Evolutionary conservation across 2,113 vertebrate genomes (phyloP).

Genomic region (Stegostoma tigrinum): DNA sequence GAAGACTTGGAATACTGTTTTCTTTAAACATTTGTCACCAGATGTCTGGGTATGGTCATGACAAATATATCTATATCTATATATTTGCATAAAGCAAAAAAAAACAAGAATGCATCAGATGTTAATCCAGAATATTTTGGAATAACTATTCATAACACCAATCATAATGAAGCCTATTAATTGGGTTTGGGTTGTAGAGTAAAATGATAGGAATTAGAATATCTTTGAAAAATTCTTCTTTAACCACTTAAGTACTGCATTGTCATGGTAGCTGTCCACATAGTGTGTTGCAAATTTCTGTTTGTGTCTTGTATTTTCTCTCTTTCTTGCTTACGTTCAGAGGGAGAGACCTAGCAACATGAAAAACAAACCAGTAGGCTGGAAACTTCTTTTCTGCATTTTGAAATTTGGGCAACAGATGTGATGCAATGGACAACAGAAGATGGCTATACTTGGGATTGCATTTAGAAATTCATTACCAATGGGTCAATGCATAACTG

Average conservation of each 20-base stretch:
- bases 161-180: neutral
- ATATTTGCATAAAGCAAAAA: neutral
- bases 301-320: neutral
- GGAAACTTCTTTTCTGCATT: neutral
- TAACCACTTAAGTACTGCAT: neutral
- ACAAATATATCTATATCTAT: neutral
- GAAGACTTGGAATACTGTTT: neutral
- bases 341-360: neutral
- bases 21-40: neutral
- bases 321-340: neutral
- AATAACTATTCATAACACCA: neutral
- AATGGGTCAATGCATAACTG: neutral
- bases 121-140: slow-evolving; percentile 15
- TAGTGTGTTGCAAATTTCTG: neutral
- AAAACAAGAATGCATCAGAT: neutral
- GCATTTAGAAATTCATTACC: neutral
- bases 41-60: neutral
- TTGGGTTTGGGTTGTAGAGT: neutral
- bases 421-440: neutral
- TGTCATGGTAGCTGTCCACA: neutral
- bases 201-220: neutral
- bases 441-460: neutral
- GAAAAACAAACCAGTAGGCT: neutral
- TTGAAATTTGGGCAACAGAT: neutral
- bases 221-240: neutral